Percentiles rank a stretch among this genome's conserved stretches.
Evolutionary conservation across 2,797 vertebrate genomes (phyloP).

Genomic region (Brachymystax lenok): DNA sequence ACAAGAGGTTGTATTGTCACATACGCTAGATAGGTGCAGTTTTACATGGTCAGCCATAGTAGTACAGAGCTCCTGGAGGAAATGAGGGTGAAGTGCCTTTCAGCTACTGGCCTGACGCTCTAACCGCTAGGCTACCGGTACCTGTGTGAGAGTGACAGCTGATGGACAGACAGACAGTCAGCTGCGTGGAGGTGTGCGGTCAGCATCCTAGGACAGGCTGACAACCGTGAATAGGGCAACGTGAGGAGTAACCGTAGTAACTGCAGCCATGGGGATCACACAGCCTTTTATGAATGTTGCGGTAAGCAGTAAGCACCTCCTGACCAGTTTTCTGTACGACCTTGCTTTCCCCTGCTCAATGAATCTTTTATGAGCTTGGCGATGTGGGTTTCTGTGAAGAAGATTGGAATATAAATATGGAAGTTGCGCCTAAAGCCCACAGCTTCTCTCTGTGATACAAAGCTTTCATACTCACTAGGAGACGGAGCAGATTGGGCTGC

Average conservation of each 20-base stretch:
- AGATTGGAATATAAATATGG: conserved; percentile 86
- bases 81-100: too few species aligned
- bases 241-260: conserved; percentile 43
- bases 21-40: too few species aligned
- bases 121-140: too few species aligned
- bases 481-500: conserved; percentile 57
- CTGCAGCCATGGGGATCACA: conserved; percentile 40
- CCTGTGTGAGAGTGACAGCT: conserved; percentile 44
- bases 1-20: too few species aligned
- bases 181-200: conserved; percentile 34
- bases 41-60: too few species aligned
- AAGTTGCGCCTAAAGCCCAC: conserved; percentile 65
- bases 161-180: conserved; percentile 8
- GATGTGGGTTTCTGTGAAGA: conserved; percentile 78
- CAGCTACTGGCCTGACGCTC: too few species aligned
- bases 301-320: conserved; percentile 64
- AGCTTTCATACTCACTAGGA: conserved; percentile 56
- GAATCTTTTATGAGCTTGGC: conserved; percentile 82
- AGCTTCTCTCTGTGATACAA: conserved; percentile 62
- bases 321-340: conserved; percentile 75
- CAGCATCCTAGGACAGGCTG: conserved; percentile 25
- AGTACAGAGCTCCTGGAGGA: too few species aligned
- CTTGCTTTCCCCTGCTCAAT: conserved; percentile 77
- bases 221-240: conserved; percentile 34
- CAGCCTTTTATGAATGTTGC: conserved; percentile 55